phyloP scores from a whole-genome alignment of 1,140 invertebrate genomes.

The Psilanteris sp. region DNA sequence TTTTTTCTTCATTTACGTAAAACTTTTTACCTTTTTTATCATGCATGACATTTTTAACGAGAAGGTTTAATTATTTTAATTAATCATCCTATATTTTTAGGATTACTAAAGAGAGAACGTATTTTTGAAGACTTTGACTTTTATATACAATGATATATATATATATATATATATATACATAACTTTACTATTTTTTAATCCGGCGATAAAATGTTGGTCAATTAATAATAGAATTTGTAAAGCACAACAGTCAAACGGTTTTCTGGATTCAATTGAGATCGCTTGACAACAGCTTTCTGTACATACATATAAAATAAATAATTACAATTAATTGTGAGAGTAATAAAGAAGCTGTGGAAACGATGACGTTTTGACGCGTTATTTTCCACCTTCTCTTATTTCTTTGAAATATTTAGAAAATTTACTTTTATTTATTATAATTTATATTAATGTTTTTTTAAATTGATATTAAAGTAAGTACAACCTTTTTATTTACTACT shows the following conservation, averaged over 20 bases:
- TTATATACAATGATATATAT: slow-evolving; percentile 5
- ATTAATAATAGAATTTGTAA: slow-evolving; percentile 61
- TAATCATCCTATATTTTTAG: neutral
- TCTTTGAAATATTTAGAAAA: slow-evolving; percentile 4
- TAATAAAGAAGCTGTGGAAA: slow-evolving; percentile 76
- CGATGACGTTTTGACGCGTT: slow-evolving; percentile 52
- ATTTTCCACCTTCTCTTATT: slow-evolving; percentile 44
- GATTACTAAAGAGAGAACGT: slow-evolving; percentile 5
- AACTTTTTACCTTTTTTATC: slow-evolving; percentile 34
- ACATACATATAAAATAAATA: slow-evolving; percentile 72
- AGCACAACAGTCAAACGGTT: slow-evolving; percentile 61
- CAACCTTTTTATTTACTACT: too few relatives aligned
- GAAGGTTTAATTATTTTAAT: slow-evolving; percentile 1
- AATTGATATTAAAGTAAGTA: too few relatives aligned
- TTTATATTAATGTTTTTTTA: too few relatives aligned
- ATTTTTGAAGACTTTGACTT: slow-evolving; percentile 27
- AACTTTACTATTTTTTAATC: slow-evolving; percentile 41
- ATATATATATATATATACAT: slow-evolving; percentile 6
- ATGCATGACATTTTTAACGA: slow-evolving; percentile 10
- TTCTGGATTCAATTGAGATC: slow-evolving; percentile 63
- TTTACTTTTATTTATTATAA: too few relatives aligned
- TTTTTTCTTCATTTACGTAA: slow-evolving; percentile 54
- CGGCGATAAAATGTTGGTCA: slow-evolving; percentile 60
- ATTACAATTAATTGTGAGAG: slow-evolving; percentile 72
- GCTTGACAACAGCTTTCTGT: slow-evolving; percentile 74